A percentile compares a stretch with the other conserved stretches of the same genome.
Evolutionary conservation across 2,797 vertebrate genomes (phyloP).

Genomic region (Coranthus polyacanthus): DNA sequence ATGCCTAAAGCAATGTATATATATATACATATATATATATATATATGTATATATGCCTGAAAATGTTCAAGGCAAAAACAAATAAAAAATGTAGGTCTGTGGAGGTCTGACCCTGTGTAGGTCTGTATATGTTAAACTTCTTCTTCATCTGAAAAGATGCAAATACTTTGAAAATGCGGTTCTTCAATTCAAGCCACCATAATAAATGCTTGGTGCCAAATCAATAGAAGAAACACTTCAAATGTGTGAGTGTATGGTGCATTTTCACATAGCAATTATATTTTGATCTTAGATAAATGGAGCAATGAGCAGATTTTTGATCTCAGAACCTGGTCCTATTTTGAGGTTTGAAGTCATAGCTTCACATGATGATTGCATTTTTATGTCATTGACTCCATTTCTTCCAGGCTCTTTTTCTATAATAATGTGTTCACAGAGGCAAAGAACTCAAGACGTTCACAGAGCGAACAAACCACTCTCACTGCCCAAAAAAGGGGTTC

Average conservation of each 20-base stretch:
- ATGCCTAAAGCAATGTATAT: neutral
- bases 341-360: slow-evolving; percentile 7
- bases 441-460: slow-evolving; percentile 29
- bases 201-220: too few relatives aligned
- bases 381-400: neutral
- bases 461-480: slow-evolving; percentile 15
- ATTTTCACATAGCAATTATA: slow-evolving; percentile 11
- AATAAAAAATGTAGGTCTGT: too few relatives aligned
- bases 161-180: too few relatives aligned
- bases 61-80: too few relatives aligned
- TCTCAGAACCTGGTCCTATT: slow-evolving; percentile 9
- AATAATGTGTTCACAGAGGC: slow-evolving; percentile 43
- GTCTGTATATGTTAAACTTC: too few relatives aligned
- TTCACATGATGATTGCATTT: neutral
- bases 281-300: neutral
- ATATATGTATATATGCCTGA: too few relatives aligned
- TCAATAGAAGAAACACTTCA: slow-evolving; percentile 11
- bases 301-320: slow-evolving; percentile 3
- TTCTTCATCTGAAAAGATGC: too few relatives aligned
- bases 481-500: slow-evolving; percentile 41
- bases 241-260: slow-evolving; percentile 1
- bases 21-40: neutral
- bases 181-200: too few relatives aligned
- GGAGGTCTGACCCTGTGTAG: too few relatives aligned
- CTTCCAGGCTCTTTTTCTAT: neutral